Conservation (phyloP, 2,888 invertebrate genomes). For the Sarcophaga carnaria region DNA sequence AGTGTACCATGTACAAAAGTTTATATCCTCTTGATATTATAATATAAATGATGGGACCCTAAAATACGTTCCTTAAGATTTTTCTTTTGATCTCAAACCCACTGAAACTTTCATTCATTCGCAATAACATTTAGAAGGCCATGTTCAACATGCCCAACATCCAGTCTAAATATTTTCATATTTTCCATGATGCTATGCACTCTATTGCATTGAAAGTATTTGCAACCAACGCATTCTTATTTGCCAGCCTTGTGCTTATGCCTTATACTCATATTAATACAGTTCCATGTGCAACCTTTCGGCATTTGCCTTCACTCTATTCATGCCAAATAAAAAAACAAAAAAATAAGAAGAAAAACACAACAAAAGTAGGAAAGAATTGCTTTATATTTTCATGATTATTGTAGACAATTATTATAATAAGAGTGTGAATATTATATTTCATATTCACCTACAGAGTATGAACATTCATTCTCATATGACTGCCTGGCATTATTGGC, state of each 20-base stretch:
- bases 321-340: neutral
- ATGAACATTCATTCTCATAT: constrained; percentile 15
- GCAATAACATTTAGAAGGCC: neutral
- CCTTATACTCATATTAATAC: neutral
- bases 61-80: too few relatives aligned
- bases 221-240: constrained; percentile 42
- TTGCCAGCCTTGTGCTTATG: neutral
- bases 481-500: constrained; percentile 36
- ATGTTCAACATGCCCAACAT: neutral
- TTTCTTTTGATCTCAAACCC: too few relatives aligned
- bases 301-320: constrained; percentile 54
- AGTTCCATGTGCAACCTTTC: constrained; percentile 42
- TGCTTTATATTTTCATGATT: constrained; percentile 67
- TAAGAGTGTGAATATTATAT: constrained; percentile 69
- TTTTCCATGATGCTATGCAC: too few relatives aligned
- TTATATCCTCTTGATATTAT: too few relatives aligned
- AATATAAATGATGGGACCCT: too few relatives aligned
- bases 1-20: too few relatives aligned
- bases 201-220: neutral
- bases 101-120: too few relatives aligned
- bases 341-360: neutral
- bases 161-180: neutral
- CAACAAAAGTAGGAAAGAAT: constrained; percentile 15
- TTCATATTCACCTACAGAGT: constrained; percentile 53
- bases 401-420: constrained; percentile 65